phyloP scores from a whole-genome alignment of 2,888 invertebrate genomes.

The Caenorhabditis sp. region DNA sequence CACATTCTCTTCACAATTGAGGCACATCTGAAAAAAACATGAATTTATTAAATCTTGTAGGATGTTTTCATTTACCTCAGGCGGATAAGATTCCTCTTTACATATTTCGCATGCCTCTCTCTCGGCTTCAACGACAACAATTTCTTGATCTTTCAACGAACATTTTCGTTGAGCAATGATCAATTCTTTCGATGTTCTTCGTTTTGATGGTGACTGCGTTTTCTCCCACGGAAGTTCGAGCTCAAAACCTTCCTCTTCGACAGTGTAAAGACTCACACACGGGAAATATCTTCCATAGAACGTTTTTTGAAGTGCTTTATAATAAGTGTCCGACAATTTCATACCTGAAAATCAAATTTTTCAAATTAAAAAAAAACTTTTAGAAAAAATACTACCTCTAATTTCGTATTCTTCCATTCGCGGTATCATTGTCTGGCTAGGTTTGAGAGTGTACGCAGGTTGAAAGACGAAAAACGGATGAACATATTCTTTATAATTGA shows the following conservation, averaged over 20 bases:
- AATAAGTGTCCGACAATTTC: neutral
- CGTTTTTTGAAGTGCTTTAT: neutral
- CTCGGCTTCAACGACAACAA: neutral
- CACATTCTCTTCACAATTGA: too few species aligned
- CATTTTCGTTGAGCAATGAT: neutral
- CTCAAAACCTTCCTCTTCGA: neutral
- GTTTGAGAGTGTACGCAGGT: neutral
- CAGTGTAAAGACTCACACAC: neutral
- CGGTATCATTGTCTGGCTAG: neutral
- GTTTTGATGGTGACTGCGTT: neutral
- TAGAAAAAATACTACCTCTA: neutral
- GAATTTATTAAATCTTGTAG: too few species aligned
- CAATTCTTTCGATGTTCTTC: neutral
- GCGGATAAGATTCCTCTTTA: too few species aligned
- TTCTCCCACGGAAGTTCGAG: neutral
- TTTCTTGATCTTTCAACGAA: neutral
- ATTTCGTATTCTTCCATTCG: neutral
- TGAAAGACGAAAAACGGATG: neutral
- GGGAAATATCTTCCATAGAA: neutral
- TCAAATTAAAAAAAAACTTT: too few species aligned
- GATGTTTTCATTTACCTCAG: too few species aligned
- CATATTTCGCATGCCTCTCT: too few species aligned
- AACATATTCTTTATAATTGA: neutral
- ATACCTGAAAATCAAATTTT: neutral
- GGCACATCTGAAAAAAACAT: too few species aligned